These are phyloP conservation scores for Lithophane leautieri DNA, from an alignment of 2,888 invertebrate species.

Conservation along the genomic window DNA sequence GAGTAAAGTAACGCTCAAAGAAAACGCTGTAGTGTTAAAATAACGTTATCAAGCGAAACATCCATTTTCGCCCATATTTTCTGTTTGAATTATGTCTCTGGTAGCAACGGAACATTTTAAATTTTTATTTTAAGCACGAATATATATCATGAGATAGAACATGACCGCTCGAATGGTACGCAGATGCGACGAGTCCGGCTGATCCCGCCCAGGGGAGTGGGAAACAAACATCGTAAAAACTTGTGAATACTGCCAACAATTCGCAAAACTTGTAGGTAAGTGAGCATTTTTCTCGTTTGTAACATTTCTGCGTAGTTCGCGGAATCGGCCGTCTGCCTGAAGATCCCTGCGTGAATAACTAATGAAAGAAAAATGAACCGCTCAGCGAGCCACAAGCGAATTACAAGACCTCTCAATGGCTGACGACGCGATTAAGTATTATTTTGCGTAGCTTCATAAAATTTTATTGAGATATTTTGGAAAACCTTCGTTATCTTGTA, in stretches of 20 bases:
- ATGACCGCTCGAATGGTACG: slow-evolving; percentile 79
- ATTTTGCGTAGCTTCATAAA: slow-evolving; percentile 76
- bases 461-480: slow-evolving; percentile 74
- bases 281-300: slow-evolving; percentile 76
- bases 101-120: slow-evolving; percentile 62
- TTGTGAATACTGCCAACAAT: slow-evolving; percentile 82
- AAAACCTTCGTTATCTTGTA: slow-evolving; percentile 70
- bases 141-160: slow-evolving; percentile 77
- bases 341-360: slow-evolving; percentile 71
- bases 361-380: slow-evolving; percentile 77
- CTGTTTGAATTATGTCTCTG: slow-evolving; percentile 62
- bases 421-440: slow-evolving; percentile 73
- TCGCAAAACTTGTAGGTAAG: slow-evolving; percentile 79
- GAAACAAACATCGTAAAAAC: slow-evolving; percentile 85
- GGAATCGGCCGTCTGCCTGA: slow-evolving; percentile 64
- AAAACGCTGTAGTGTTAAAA: slow-evolving; percentile 48
- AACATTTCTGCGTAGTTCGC: slow-evolving; percentile 70
- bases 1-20: slow-evolving; percentile 34
- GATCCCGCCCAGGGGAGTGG: slow-evolving; percentile 76
- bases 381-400: slow-evolving; percentile 67
- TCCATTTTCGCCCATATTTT: slow-evolving; percentile 57
- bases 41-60: slow-evolving; percentile 54
- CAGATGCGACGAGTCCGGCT: slow-evolving; percentile 82
- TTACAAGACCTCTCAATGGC: slow-evolving; percentile 68
- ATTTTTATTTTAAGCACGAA: slow-evolving; percentile 67